Percentiles rank a stretch among this genome's conserved stretches.
Conservation (phyloP, 1,140 invertebrate species). For the Zaprionus inermis region DNA sequence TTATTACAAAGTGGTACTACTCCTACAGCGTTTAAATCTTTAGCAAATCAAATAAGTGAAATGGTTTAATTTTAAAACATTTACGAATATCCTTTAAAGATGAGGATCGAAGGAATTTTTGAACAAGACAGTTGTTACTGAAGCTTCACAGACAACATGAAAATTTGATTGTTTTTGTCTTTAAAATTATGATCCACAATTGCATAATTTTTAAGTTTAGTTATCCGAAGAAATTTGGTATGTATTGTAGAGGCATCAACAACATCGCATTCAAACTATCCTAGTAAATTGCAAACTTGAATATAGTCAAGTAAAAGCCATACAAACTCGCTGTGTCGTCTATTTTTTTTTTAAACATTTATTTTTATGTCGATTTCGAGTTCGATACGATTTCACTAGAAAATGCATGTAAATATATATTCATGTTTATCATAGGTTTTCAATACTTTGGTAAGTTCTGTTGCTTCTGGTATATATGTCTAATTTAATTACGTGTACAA, state of each 20-base stretch:
- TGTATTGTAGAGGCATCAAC: not conserved
- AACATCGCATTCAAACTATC: not conserved
- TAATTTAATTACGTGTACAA: slow-evolving; percentile 26
- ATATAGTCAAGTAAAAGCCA: no score
- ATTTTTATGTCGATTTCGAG: slow-evolving; percentile 24
- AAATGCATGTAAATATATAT: slow-evolving; percentile 81
- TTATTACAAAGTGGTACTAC: not conserved
- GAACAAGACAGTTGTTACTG: no score
- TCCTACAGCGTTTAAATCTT: slow-evolving; percentile 20
- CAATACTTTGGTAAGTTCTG: slow-evolving; percentile 74
- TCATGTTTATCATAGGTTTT: slow-evolving; percentile 48
- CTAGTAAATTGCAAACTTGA: not conserved
- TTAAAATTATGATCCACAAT: not conserved
- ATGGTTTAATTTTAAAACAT: not conserved
- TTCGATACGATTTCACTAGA: slow-evolving; percentile 75
- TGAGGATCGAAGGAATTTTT: no score
- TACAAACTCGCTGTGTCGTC: not conserved
- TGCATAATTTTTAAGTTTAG: not conserved
- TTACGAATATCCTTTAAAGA: not conserved
- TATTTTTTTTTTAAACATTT: slow-evolving; percentile 33
- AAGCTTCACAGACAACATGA: not conserved
- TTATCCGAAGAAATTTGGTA: slow-evolving; percentile 10
- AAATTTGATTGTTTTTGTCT: slow-evolving; percentile 23
- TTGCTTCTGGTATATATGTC: slow-evolving; percentile 17
- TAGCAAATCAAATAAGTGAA: not conserved